Base-by-base conservation (phyloP, 1,140 invertebrate species). In the Drosophila setifemur region DNA sequence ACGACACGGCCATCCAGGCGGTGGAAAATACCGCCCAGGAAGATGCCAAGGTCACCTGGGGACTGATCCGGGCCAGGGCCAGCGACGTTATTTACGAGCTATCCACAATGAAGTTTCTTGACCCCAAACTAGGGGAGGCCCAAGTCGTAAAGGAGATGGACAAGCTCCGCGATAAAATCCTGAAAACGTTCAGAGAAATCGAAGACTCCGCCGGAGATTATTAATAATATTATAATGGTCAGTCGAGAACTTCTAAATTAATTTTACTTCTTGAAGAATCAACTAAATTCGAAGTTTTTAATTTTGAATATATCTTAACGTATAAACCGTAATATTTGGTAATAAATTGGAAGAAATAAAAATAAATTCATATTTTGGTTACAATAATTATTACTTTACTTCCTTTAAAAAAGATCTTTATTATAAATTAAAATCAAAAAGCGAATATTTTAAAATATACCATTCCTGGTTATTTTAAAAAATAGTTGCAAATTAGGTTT, bases 61-160 rank as follows among this genome's bases (percentile, higher is more conserved):
- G 70, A 7, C 37, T 76, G 2, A 89, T 89, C 23, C 69, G 81
- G 0, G 45, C 63, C 6, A 45, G 28, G n/a, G 53, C 67, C 14
- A 18, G 31, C 2, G 7, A 53, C 0, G 11, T 83, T 0, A 48
- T 89, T 0, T 88, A 89, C 52, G 71, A 88, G 1, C 23, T 89
- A 21, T 81, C 73, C 26, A 78, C 57, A 1, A 89, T 89, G 88
- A 89, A 89, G 53, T 89, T 83, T 35, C 39, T 54, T 0, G 44
- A 86, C 35, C 67, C 75, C 3, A 54, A 60, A 6, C 23, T 61
- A 0, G 81, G 81, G 3, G 1, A 42, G 21, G 9, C 55, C 2
- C 6, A 4, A 1, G 9, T 79, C 0, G 16, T 66, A 12, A 33
- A 44, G 3, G 2, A 11, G 0, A 5, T 79, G 16, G 8, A 45